Evolutionary conservation across 2,113 vertebrate species (phyloP).

Genomic region (Stegostoma tigrinum): DNA sequence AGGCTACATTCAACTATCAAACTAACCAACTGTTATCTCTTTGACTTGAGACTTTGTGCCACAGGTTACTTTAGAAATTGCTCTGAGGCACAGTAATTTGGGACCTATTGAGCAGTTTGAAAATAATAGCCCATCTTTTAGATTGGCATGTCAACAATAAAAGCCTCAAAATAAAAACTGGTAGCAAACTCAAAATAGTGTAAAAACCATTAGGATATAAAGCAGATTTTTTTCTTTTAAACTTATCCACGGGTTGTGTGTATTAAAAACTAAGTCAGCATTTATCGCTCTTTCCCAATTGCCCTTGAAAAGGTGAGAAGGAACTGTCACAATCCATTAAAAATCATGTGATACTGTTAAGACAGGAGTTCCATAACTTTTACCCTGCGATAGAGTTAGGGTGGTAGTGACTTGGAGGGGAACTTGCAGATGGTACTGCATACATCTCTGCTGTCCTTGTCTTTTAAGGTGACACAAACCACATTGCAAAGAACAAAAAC

Average conservation of each 20-base stretch:
- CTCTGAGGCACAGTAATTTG: neutral
- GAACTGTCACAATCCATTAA: neutral
- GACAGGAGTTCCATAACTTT: neutral
- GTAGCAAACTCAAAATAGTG: neutral
- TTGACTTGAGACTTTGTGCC: neutral
- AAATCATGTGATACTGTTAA: too few relatives aligned
- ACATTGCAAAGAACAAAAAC: neutral
- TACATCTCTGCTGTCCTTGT: neutral
- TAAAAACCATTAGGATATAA: neutral
- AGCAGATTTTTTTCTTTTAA: neutral
- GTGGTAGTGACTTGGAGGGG: neutral
- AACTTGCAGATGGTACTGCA: neutral
- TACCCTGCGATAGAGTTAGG: neutral
- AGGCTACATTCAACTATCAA: neutral
- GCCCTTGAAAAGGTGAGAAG: too few relatives aligned
- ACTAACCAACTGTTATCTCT: neutral
- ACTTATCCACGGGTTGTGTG: neutral
- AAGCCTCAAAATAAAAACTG: neutral
- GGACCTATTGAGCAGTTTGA: neutral
- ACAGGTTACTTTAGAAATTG: neutral
- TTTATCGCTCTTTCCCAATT: neutral
- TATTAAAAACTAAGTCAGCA: neutral
- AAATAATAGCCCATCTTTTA: neutral
- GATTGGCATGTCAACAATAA: neutral
- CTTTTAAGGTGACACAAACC: neutral